Evolutionary conservation across 2,797 vertebrate genomes (phyloP).

Genomic region (Uromys caudimaculatus): DNA sequence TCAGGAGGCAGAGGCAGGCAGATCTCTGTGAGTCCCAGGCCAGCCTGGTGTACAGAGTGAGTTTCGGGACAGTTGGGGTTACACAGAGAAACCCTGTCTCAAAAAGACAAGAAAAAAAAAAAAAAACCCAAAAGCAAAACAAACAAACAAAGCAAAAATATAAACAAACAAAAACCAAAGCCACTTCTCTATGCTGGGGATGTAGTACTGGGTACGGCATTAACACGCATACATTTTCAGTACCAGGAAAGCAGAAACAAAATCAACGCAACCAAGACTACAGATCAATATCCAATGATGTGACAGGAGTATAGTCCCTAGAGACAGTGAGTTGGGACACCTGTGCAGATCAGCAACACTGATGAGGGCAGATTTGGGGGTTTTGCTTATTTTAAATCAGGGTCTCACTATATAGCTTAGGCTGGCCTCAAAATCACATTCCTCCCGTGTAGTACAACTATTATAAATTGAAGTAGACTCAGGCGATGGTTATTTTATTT

Average conservation of each 20-base stretch:
- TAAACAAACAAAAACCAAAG: background rate
- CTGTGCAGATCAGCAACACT: background rate
- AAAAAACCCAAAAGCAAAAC: background rate
- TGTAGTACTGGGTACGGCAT: background rate
- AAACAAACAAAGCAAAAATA: background rate
- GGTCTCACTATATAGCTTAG: background rate
- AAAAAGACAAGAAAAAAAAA: background rate
- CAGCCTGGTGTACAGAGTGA: background rate
- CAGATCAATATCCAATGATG: background rate
- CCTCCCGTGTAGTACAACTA: background rate
- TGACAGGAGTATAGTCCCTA: background rate
- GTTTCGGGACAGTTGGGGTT: background rate
- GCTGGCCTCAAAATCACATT: no score
- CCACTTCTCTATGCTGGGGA: background rate
- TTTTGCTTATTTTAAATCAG: background rate
- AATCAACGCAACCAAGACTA: background rate
- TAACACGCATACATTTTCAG: background rate
- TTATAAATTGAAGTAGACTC: no score
- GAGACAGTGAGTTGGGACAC: background rate
- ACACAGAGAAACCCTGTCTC: background rate
- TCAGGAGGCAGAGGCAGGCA: background rate
- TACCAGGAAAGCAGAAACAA: background rate
- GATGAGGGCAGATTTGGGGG: background rate
- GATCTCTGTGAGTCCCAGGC: background rate
- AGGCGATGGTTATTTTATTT: no score